Conservation (phyloP, 2,888 invertebrate genomes). For the Ochropleura plecta region DNA sequence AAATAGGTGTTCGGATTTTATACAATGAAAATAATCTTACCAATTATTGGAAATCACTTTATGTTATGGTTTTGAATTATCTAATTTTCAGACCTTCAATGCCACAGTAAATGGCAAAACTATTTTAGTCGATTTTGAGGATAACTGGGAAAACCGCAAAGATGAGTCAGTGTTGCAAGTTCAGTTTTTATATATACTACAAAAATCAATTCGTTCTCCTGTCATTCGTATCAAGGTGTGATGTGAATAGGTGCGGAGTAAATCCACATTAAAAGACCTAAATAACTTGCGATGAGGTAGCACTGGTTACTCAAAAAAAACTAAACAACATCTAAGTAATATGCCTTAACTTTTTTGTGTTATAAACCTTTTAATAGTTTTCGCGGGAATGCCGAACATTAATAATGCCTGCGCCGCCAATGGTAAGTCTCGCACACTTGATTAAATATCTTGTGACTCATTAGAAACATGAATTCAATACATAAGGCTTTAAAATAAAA, state of each 20-base stretch:
- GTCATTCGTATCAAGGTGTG: slow-evolving; percentile 75
- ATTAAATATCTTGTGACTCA: slow-evolving; percentile 77
- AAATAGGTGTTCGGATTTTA: neutral
- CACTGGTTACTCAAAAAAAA: slow-evolving; percentile 75
- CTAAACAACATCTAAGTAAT: slow-evolving; percentile 81
- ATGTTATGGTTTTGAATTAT: too few relatives aligned
- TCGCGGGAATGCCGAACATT: slow-evolving; percentile 87
- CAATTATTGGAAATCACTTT: neutral
- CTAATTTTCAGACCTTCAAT: neutral
- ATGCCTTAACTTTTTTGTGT: slow-evolving; percentile 87
- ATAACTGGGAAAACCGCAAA: slow-evolving; percentile 61
- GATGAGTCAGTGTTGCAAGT: slow-evolving; percentile 38
- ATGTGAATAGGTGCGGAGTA: slow-evolving; percentile 74
- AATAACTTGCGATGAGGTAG: slow-evolving; percentile 86
- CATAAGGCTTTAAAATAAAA: slow-evolving; percentile 14
- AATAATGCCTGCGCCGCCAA: slow-evolving; percentile 85
- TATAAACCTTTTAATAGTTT: slow-evolving; percentile 75
- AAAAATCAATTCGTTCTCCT: slow-evolving; percentile 38
- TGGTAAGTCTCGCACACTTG: slow-evolving; percentile 83
- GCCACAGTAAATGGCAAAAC: neutral
- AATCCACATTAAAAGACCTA: slow-evolving; percentile 71
- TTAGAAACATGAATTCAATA: slow-evolving; percentile 53
- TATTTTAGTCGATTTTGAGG: slow-evolving; percentile 25
- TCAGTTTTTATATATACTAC: slow-evolving; percentile 54
- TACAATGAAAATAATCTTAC: neutral